Evolutionary conservation across 2,113 vertebrate genomes (phyloP).

Genomic region (Bubo scandiacus): DNA sequence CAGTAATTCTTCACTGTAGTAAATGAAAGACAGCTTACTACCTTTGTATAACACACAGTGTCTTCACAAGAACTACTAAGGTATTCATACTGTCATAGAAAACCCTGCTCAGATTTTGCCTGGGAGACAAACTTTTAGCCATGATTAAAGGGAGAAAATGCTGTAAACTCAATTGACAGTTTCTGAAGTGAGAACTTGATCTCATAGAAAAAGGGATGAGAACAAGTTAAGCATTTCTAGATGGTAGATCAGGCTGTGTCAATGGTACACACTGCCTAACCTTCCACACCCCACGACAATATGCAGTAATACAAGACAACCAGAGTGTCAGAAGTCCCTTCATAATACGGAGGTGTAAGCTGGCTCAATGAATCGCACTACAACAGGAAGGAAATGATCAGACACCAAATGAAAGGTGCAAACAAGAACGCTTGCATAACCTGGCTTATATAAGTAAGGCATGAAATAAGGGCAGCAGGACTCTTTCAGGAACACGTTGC

Average conservation of each 20-base stretch:
- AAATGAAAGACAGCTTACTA: not conserved
- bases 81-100: not conserved
- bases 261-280: rapidly evolving
- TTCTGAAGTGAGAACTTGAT: not conserved
- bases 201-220: not conserved
- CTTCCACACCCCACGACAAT: not conserved
- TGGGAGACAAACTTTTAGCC: not conserved
- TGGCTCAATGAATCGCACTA: not conserved
- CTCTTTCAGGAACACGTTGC: not conserved
- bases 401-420: not conserved
- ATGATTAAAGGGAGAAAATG: not conserved
- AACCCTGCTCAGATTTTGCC: not conserved
- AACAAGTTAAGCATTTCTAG: not conserved
- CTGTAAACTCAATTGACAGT: not conserved
- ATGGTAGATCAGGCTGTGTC: not conserved
- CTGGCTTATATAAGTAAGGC: not conserved
- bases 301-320: no score
- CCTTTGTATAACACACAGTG: not conserved
- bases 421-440: not conserved
- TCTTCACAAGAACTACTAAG: not conserved
- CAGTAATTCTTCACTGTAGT: not conserved
- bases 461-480: not conserved
- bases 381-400: not conserved
- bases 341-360: no score
- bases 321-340: not conserved